phyloP scores from a whole-genome alignment of 2,888 invertebrate genomes.

The Mythimna ferrago region DNA sequence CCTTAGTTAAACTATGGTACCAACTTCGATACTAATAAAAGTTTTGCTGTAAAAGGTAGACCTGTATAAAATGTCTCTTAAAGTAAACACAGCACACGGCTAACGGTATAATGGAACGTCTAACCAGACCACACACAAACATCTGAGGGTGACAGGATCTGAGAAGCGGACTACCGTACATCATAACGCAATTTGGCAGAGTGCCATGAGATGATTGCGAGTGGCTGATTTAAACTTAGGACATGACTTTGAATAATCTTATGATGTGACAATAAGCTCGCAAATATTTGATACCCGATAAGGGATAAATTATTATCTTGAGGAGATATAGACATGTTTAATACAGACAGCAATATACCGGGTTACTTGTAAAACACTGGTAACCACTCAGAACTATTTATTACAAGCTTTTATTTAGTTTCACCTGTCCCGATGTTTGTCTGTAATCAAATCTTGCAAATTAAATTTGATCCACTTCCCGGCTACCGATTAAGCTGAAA shows the following conservation, averaged over 20 bases:
- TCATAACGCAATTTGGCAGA: constrained; percentile 29
- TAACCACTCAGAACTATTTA: too few species aligned
- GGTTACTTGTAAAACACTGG: too few species aligned
- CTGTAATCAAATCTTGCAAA: too few species aligned
- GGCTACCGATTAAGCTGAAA: too few species aligned
- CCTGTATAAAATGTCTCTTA: neutral
- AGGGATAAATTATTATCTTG: neutral
- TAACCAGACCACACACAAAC: constrained; percentile 6
- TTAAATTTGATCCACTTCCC: too few species aligned
- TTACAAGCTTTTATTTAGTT: too few species aligned
- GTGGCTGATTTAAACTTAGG: constrained; percentile 28
- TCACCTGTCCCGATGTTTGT: too few species aligned
- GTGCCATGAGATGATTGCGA: constrained; percentile 27
- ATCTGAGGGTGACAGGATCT: constrained; percentile 22
- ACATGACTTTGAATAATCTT: constrained; percentile 38
- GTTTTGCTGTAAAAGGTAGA: neutral
- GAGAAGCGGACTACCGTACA: constrained; percentile 5
- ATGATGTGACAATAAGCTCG: constrained; percentile 4
- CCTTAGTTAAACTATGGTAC: too few species aligned
- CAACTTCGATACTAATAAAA: too few species aligned
- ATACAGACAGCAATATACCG: too few species aligned
- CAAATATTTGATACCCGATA: constrained; percentile 9
- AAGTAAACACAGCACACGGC: neutral
- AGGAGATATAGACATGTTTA: too few species aligned
- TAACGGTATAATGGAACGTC: neutral